phyloP scores from a whole-genome alignment of 2,113 vertebrate genomes.

The Menura novaehollandiae region DNA sequence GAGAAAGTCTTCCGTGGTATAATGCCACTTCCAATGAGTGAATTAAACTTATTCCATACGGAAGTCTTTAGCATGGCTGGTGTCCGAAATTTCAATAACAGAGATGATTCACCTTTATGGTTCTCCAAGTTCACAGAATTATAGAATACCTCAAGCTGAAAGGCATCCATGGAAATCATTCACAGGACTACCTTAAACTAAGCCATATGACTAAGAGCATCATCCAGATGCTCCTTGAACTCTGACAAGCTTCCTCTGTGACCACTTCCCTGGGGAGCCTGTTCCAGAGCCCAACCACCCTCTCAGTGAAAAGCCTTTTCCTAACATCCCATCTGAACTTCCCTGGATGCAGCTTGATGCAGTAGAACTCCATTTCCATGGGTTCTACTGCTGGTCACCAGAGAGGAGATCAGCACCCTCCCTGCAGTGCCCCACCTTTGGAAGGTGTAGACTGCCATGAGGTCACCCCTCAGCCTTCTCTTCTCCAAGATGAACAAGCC shows the following conservation, averaged over 20 bases:
- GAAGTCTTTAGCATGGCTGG: background rate
- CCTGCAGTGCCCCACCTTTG: fast-evolving
- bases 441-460: fast-evolving
- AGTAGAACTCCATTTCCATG: background rate
- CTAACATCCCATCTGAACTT: background rate
- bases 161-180: background rate
- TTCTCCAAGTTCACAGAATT: background rate
- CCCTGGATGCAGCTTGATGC: background rate
- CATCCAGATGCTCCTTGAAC: background rate
- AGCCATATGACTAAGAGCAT: background rate
- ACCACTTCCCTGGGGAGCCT: background rate
- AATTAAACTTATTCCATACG: background rate
- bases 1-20: background rate
- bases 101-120: background rate
- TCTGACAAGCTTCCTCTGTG: background rate
- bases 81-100: background rate
- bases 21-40: background rate
- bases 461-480: background rate
- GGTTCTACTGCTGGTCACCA: background rate
- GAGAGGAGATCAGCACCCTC: background rate
- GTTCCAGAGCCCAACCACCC: background rate
- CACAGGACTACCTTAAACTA: background rate
- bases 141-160: background rate
- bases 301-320: background rate
- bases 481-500: background rate